phyloP scores from a whole-genome alignment of 2,113 vertebrate species.

The Phylloscopus trochiloides region DNA sequence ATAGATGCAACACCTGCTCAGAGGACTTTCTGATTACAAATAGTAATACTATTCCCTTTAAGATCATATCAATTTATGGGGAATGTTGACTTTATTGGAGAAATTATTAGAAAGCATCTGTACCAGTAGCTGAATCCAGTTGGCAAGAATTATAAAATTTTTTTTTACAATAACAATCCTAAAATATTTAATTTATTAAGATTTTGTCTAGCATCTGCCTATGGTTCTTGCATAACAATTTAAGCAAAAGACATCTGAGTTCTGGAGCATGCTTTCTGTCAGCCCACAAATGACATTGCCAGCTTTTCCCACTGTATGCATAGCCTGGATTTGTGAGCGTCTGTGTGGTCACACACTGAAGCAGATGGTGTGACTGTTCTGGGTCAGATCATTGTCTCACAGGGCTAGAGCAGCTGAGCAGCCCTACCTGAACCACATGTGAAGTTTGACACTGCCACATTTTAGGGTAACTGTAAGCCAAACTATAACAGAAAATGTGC shows the following conservation, averaged over 20 bases:
- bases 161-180: neutral
- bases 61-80: neutral
- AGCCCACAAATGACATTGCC: neutral
- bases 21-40: neutral
- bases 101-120: neutral
- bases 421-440: neutral
- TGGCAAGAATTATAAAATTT: neutral
- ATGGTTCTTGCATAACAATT: neutral
- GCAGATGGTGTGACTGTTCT: neutral
- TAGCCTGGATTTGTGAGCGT: neutral
- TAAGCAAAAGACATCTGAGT: neutral
- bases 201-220: neutral
- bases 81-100: neutral
- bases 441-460: fast-evolving
- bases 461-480: neutral
- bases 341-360: neutral
- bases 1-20: neutral
- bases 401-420: neutral
- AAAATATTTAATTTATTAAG: neutral
- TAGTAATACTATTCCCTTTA: neutral
- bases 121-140: neutral
- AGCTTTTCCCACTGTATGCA: neutral
- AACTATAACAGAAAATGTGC: neutral
- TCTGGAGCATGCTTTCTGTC: neutral
- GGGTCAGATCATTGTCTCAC: neutral